Evolutionary conservation across 2,113 vertebrate genomes (phyloP).

Genomic region (Bettongia penicillata): DNA sequence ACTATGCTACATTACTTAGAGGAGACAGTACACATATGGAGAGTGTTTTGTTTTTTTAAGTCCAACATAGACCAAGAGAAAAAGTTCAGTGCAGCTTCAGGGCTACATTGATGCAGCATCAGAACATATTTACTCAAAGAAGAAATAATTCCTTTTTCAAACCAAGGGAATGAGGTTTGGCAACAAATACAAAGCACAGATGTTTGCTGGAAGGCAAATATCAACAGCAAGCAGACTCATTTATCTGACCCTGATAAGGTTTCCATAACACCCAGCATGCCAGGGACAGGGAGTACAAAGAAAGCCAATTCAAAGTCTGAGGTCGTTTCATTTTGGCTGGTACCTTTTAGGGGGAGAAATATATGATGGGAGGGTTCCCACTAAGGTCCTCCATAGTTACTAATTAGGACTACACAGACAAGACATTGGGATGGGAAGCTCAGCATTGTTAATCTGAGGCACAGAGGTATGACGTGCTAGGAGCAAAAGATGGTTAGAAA

Average conservation of each 20-base stretch:
- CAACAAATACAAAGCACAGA: conserved; percentile 82
- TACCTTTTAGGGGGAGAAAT: conserved; percentile 43
- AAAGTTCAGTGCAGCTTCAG: conserved; percentile 85
- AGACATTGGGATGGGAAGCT: conserved; percentile 58
- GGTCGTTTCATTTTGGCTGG: conserved; percentile 59
- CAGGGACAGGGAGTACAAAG: conserved; percentile 37
- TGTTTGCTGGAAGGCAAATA: conserved; percentile 84
- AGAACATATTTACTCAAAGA: conserved; percentile 81
- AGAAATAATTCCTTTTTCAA: conserved; percentile 80
- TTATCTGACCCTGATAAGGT: conserved; percentile 71
- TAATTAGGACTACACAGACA: conserved; percentile 60
- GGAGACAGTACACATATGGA: conserved; percentile 79
- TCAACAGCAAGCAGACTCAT: conserved; percentile 84
- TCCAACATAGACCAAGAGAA: conserved; percentile 78
- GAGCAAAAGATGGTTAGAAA: conserved; percentile 60
- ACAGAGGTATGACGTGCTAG: conserved; percentile 7
- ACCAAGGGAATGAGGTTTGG: conserved; percentile 82
- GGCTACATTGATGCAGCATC: conserved; percentile 85
- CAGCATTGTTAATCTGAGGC: conserved; percentile 60
- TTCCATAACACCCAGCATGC: conserved; percentile 65
- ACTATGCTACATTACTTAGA: conserved; percentile 84
- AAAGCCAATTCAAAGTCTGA: conserved; percentile 64
- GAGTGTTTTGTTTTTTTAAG: conserved; percentile 66
- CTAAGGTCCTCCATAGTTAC: conserved; percentile 29
- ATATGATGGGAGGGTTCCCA: conserved; percentile 49